Percentiles rank a stretch among this genome's conserved stretches.
Conservation (phyloP, 1,140 invertebrate species). For the Linepithema humile region DNA sequence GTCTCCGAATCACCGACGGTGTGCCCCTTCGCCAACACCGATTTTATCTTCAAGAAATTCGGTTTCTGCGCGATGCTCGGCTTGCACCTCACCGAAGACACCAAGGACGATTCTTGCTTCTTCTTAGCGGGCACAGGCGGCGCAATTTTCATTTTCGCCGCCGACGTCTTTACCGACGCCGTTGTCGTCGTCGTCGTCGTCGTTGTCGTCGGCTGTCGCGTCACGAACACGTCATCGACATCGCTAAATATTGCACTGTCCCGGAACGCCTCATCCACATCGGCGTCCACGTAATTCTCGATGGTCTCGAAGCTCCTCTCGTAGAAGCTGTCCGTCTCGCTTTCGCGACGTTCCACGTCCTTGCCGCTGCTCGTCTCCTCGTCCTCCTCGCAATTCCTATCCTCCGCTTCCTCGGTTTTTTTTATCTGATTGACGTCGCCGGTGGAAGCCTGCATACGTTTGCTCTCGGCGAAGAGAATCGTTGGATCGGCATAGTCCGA, state of each 20-base stretch:
- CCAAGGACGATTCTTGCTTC: constrained; percentile 17
- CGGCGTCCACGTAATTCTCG: constrained; percentile 85
- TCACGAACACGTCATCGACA: constrained; percentile 83
- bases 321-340: constrained; percentile 88
- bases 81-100: constrained; percentile 40
- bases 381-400: constrained; percentile 31
- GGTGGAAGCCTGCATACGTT: constrained; percentile 49
- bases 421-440: constrained; percentile 2
- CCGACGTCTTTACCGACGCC: constrained; percentile 5
- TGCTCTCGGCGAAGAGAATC: constrained; percentile 85
- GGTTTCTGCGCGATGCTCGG: constrained; percentile 77
- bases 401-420: constrained; percentile 4
- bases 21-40: constrained; percentile 31
- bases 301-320: constrained; percentile 91
- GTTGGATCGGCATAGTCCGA: constrained; percentile 94
- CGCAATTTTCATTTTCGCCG: constrained; percentile 70
- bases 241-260: constrained; percentile 95
- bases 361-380: constrained; percentile 40
- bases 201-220: constrained; percentile 7
- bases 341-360: constrained; percentile 70
- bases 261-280: constrained; percentile 88
- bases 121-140: constrained; percentile 81
- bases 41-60: constrained; percentile 69
- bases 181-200: neutral
- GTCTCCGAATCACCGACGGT: neutral